phyloP scores from a whole-genome alignment of 2,113 vertebrate genomes.

The Mesocricetus auratus region DNA sequence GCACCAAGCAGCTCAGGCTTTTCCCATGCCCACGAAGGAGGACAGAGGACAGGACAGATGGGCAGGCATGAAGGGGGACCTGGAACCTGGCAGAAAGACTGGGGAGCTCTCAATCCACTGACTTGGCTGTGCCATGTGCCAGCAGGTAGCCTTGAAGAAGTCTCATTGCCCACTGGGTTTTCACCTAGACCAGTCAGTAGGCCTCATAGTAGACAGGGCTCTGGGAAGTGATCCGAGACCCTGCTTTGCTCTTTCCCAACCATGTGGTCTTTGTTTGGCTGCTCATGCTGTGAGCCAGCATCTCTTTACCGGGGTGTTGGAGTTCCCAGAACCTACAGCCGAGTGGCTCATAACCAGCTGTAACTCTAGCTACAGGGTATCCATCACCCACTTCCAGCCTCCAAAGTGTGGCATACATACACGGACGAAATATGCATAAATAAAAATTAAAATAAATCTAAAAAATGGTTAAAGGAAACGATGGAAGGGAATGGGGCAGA shows the following conservation, averaged over 20 bases:
- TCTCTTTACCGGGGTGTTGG: neutral
- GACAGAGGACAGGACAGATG: accelerated
- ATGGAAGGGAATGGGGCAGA: neutral
- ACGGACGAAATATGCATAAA: neutral
- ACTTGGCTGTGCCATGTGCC: neutral
- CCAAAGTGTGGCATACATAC: neutral
- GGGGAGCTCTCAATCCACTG: accelerated
- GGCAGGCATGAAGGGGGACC: accelerated
- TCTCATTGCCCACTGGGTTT: neutral
- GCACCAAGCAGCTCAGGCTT: neutral
- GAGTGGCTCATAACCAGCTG: neutral
- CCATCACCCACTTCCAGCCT: neutral
- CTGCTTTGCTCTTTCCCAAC: neutral
- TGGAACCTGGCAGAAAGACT: neutral
- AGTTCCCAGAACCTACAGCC: neutral
- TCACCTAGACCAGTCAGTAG: neutral
- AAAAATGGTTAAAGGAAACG: neutral
- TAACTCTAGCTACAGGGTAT: neutral
- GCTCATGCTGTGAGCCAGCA: neutral
- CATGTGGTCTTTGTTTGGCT: neutral
- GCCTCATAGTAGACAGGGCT: neutral
- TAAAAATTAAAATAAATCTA: neutral
- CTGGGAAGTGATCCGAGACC: neutral
- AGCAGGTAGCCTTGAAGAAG: neutral
- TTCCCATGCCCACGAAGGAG: neutral